A percentile compares a stretch with the other conserved stretches of the same genome.
Conservation (phyloP, 1,140 invertebrate species). For the Atta colombica region DNA sequence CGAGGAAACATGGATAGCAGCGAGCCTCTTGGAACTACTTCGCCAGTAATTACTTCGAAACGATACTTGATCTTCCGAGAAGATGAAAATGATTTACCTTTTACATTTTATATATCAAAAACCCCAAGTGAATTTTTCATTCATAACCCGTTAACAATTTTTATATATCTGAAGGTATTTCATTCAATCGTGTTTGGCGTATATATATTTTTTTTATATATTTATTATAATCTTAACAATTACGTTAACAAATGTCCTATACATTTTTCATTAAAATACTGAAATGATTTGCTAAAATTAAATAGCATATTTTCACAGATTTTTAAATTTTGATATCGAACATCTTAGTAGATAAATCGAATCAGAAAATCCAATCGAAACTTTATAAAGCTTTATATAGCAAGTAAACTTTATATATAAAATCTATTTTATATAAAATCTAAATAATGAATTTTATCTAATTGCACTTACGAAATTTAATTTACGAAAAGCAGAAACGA, state of each 20-base stretch:
- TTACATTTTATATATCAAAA: not conserved
- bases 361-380: not conserved
- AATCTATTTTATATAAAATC: not conserved
- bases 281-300: not conserved
- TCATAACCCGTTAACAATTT: not conserved
- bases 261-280: not conserved
- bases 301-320: not conserved
- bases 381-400: not conserved
- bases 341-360: not conserved
- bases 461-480: not conserved
- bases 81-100: not conserved
- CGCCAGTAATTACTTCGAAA: constrained; percentile 30
- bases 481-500: not conserved
- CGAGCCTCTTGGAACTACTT: constrained; percentile 15
- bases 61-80: constrained; percentile 22
- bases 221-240: not conserved
- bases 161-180: not conserved
- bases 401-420: not conserved
- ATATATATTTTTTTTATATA: not conserved
- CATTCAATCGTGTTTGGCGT: not conserved
- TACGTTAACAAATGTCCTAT: not conserved
- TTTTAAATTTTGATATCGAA: not conserved
- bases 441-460: not conserved
- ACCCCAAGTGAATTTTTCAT: not conserved
- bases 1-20: constrained; percentile 3